phyloP scores from a whole-genome alignment of 2,113 vertebrate genomes.

The Engraulis encrasicolus region DNA sequence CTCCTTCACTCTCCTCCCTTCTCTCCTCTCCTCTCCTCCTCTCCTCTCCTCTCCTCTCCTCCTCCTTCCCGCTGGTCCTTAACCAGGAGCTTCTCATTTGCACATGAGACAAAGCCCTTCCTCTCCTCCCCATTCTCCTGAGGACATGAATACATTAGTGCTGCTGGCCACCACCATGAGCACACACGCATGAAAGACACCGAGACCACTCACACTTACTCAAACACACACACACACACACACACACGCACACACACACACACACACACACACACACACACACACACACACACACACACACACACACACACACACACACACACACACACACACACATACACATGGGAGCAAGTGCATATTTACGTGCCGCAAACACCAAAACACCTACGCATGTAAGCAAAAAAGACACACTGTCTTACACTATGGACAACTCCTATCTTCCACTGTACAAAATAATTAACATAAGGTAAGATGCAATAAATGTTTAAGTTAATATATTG shows the following conservation, averaged over 20 bases:
- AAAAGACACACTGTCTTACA: too few relatives aligned
- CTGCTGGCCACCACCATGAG: neutral
- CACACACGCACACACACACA: neutral
- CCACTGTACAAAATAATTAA: too few relatives aligned
- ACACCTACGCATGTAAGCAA: too few relatives aligned
- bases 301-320: too few relatives aligned
- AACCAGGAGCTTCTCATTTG: neutral
- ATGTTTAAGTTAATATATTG: too few relatives aligned
- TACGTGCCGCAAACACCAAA: too few relatives aligned
- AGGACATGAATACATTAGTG: neutral
- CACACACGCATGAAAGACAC: neutral
- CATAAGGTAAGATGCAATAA: too few relatives aligned
- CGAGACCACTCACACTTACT: neutral
- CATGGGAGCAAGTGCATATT: too few relatives aligned
- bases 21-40: neutral
- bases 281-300: too few relatives aligned
- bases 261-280: neutral
- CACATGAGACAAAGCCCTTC: neutral
- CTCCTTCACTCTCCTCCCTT: neutral
- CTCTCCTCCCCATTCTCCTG: neutral
- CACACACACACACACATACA: too few relatives aligned
- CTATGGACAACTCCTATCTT: too few relatives aligned
- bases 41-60: neutral
- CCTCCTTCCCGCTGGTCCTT: neutral
- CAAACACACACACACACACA: slow-evolving; percentile 2